Percentiles rank a stretch among this genome's conserved stretches.
These are phyloP conservation scores for Caradrina clavipalpis DNA, from an alignment of 2,888 invertebrate genomes.

Conservation along the genomic window DNA sequence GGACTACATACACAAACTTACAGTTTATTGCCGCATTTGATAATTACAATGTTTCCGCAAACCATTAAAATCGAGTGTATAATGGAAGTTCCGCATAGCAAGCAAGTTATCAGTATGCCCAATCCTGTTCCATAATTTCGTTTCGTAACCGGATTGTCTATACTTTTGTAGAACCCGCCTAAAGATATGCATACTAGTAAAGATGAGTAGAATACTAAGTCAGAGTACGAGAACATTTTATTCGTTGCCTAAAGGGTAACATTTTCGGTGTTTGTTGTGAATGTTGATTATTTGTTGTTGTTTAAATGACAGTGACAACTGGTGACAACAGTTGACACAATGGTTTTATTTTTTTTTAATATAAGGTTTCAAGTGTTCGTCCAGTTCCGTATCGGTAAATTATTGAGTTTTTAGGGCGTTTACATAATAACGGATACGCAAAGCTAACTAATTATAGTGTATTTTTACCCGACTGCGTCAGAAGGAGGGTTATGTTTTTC, in stretches of 20 bases:
- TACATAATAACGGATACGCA: background rate
- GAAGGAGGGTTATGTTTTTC: no score
- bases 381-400: background rate
- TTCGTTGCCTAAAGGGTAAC: constrained; percentile 27
- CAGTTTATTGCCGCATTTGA: constrained; percentile 90
- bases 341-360: background rate
- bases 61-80: constrained; percentile 91
- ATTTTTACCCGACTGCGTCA: no score
- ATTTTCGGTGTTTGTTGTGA: constrained; percentile 37
- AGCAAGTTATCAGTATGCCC: constrained; percentile 90
- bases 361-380: background rate
- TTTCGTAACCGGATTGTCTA: constrained; percentile 86
- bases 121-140: constrained; percentile 91
- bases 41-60: constrained; percentile 91
- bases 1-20: constrained; percentile 71
- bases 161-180: constrained; percentile 91
- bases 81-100: constrained; percentile 92
- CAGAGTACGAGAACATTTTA: constrained; percentile 65
- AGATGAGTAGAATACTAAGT: constrained; percentile 74
- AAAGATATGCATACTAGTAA: constrained; percentile 89
- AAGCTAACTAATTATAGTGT: no score
- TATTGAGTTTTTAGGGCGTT: background rate
- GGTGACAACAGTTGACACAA: constrained; percentile 2
- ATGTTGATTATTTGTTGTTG: constrained; percentile 23
- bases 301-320: constrained; percentile 36